These are phyloP conservation scores for Colinus virginianus DNA, from an alignment of 2,113 vertebrate genomes.

Conservation along the genomic window DNA sequence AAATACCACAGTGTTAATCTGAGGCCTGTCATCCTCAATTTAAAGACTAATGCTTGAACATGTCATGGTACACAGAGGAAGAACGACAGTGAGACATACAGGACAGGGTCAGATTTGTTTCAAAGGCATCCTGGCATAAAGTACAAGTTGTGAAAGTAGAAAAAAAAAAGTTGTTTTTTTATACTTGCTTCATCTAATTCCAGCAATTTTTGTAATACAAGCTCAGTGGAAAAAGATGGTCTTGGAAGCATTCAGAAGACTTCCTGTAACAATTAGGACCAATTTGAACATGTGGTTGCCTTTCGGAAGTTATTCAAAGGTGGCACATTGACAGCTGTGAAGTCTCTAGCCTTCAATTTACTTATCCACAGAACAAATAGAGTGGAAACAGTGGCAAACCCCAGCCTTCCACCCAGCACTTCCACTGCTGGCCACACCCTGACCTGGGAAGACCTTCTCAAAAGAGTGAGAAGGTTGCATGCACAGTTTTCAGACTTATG, in stretches of 20 bases:
- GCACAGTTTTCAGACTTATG: neutral
- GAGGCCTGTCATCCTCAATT: conserved; percentile 47
- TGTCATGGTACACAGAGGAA: conserved; percentile 29
- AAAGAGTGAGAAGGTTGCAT: neutral
- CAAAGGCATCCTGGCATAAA: conserved; percentile 35
- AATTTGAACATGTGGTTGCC: conserved; percentile 50
- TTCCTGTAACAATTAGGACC: conserved; percentile 57
- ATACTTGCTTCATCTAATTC: conserved; percentile 14
- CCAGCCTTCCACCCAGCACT: neutral
- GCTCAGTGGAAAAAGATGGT: conserved; percentile 48
- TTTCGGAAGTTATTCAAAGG: conserved; percentile 47
- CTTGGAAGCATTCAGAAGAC: conserved; percentile 11
- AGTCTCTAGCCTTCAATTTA: conserved; percentile 45
- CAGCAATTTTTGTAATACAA: conserved; percentile 49
- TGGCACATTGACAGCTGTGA: conserved; percentile 24
- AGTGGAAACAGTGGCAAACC: conserved; percentile 44
- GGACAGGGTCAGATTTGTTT: neutral
- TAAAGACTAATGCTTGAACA: neutral
- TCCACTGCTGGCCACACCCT: neutral
- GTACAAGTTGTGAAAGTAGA: neutral
- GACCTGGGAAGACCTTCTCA: conserved; percentile 41
- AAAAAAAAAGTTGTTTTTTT: neutral
- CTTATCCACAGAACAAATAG: conserved; percentile 40
- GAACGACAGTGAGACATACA: neutral
- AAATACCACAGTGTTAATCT: neutral